These are phyloP conservation scores for Tauraco erythrolophus DNA, from an alignment of 2,113 vertebrate species.

Conservation along the genomic window DNA sequence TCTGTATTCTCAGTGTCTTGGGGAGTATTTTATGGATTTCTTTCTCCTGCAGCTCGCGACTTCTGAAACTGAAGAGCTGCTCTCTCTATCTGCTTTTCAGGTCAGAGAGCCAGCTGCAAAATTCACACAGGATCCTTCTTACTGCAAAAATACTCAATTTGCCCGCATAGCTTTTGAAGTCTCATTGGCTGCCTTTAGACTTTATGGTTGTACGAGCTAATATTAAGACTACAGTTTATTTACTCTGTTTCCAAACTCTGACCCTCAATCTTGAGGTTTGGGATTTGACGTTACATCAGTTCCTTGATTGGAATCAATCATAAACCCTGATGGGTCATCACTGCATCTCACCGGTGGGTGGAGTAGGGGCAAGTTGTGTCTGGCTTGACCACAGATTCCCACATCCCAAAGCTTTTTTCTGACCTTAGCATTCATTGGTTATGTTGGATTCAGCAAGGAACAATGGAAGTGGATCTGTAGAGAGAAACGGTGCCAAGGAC, in stretches of 20 bases:
- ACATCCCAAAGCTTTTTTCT: background rate
- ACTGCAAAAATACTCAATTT: background rate
- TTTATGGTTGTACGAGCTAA: background rate
- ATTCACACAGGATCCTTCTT: background rate
- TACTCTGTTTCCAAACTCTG: background rate
- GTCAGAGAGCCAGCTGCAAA: background rate
- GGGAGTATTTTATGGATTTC: background rate
- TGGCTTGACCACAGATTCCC: background rate
- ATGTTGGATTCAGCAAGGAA: background rate
- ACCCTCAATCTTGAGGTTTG: background rate
- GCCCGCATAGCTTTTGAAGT: background rate
- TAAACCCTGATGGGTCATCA: background rate
- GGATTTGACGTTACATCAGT: background rate
- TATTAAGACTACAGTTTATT: background rate
- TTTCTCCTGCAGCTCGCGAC: background rate
- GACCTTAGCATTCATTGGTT: background rate
- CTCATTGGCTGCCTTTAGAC: background rate
- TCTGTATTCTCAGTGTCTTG: background rate
- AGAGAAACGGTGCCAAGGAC: fast-evolving
- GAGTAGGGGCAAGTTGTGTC: background rate
- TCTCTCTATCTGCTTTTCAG: background rate
- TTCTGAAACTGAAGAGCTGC: background rate
- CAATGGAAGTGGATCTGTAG: background rate
- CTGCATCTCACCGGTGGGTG: background rate
- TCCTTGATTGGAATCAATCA: background rate